A percentile compares a stretch with the other conserved stretches of the same genome.
phyloP scores from a whole-genome alignment of 92 coral and sea anemone genomes.

The Hydrozoanthus gracilis region DNA sequence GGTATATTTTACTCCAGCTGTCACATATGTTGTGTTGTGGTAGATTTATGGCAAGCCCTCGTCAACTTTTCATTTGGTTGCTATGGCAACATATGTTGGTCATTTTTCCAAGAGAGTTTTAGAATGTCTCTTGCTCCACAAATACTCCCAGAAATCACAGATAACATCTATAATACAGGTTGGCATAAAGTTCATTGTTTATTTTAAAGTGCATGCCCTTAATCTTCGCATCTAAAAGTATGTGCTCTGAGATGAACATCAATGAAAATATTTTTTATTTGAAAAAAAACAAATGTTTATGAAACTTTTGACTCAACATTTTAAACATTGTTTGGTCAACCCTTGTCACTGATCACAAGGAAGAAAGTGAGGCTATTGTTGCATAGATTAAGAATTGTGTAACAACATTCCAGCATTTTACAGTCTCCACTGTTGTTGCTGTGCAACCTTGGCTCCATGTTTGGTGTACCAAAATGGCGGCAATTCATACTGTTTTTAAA shows the following conservation, averaged over 20 bases:
- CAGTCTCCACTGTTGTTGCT: too few species aligned
- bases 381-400: too few species aligned
- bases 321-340: too few species aligned
- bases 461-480: too few species aligned
- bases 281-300: too few species aligned
- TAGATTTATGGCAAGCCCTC: constrained; percentile 63
- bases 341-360: too few species aligned
- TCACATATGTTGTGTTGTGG: constrained; percentile 68
- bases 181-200: background rate
- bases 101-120: constrained; percentile 76
- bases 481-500: too few species aligned
- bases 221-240: background rate
- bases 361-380: too few species aligned
- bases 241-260: background rate
- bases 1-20: constrained; percentile 66
- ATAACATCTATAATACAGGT: constrained; percentile 65
- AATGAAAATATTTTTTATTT: background rate
- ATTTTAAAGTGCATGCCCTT: background rate
- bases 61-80: constrained; percentile 69
- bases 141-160: constrained; percentile 76
- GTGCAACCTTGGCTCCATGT: too few species aligned
- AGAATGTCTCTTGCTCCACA: constrained; percentile 79
- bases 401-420: too few species aligned
- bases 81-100: constrained; percentile 63
- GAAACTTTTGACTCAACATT: too few species aligned